Conservation (phyloP, 1,140 invertebrate species). For the Leptonema lineaticorne region DNA sequence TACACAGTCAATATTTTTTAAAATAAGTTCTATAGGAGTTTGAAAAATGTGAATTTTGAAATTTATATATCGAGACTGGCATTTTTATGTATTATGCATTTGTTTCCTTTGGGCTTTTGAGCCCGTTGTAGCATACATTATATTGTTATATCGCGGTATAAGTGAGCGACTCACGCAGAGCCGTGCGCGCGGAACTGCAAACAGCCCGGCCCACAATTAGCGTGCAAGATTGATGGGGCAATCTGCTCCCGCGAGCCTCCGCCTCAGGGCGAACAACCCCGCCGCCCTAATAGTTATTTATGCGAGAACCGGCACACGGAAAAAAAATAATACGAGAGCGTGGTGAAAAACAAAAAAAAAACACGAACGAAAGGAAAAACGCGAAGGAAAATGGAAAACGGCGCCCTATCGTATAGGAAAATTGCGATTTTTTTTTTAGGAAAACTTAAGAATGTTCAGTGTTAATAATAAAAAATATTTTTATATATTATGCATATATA, state of each 20-base stretch:
- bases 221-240: conserved; percentile 42
- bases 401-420: not conserved
- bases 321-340: too few relatives aligned
- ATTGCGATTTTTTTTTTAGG: not conserved
- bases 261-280: not conserved
- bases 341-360: not conserved
- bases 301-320: conserved; percentile 8
- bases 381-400: not conserved
- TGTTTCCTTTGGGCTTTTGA: too few relatives aligned
- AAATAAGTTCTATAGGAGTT: too few relatives aligned
- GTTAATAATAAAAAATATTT: too few relatives aligned
- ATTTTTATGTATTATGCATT: too few relatives aligned
- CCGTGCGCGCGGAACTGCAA: conserved; percentile 35
- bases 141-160: not conserved
- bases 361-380: not conserved
- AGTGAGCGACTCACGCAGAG: conserved; percentile 15
- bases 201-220: conserved; percentile 42
- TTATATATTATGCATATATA: too few relatives aligned
- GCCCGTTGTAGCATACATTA: not conserved
- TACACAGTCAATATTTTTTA: too few relatives aligned
- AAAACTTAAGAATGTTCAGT: too few relatives aligned
- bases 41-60: too few relatives aligned
- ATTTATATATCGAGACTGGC: too few relatives aligned
- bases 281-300: conserved; percentile 41
- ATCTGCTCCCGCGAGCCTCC: conserved; percentile 36